Conservation (phyloP, 2,113 vertebrate genomes). For the Mormyrus iriodes region DNA sequence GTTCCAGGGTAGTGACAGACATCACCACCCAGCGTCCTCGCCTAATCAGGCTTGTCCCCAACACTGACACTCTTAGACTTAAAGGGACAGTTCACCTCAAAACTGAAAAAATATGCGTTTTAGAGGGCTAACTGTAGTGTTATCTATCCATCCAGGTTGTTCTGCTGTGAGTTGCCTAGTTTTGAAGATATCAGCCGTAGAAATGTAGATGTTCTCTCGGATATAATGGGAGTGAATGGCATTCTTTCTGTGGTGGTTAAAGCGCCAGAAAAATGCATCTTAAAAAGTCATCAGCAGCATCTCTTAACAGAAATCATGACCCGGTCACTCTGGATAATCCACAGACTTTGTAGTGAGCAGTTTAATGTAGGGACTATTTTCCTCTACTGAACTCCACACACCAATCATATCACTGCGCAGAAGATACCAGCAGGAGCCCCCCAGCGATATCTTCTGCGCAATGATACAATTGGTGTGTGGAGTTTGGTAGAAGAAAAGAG, state of each 20-base stretch:
- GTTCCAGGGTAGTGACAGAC: not conserved
- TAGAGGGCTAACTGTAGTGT: not conserved
- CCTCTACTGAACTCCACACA: not conserved
- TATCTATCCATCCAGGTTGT: not conserved
- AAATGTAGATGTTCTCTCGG: not conserved
- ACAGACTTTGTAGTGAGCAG: not conserved
- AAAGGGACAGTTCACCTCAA: not conserved
- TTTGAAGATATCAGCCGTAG: not conserved
- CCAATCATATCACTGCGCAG: no score
- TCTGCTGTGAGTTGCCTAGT: not conserved
- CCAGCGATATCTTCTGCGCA: no score
- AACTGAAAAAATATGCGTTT: not conserved
- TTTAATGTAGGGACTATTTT: not conserved
- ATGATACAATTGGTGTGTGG: no score
- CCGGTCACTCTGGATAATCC: not conserved
- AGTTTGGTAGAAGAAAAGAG: not conserved
- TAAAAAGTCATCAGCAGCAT: not conserved
- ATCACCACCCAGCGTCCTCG: not conserved
- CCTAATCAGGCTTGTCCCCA: not conserved
- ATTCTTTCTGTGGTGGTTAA: not conserved
- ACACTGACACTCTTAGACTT: not conserved
- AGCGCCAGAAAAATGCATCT: not conserved
- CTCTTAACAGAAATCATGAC: not conserved
- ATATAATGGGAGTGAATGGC: not conserved
- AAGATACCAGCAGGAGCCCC: no score